Evolutionary conservation across 2,888 invertebrate genomes (phyloP), one percentile per base, ranked within the genome.

Genomic region (Acleris laterana): DNA sequence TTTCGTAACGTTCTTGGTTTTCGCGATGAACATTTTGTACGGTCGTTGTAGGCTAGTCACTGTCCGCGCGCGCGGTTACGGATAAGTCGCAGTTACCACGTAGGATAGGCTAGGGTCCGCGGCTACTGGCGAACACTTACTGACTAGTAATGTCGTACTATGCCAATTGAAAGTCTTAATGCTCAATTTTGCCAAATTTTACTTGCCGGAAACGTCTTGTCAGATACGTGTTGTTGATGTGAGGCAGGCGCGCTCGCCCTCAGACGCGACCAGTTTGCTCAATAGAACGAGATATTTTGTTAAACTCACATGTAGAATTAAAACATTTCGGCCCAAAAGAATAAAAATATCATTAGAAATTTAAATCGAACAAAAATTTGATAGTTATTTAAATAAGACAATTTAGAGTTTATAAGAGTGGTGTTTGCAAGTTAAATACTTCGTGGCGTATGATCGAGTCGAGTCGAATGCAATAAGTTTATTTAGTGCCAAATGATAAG

Each of bases 401-500:
- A 83, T 81, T 83, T 83, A 82, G 82, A 83, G 77, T 86, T 76
- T 83, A 85, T 81, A 71, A 69, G 68, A 68, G 56, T 62, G 57
- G 75, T 83, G 86, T 85, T 85, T 84, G 86, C 83, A 83, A 86
- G 81, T 85, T 82, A 84, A 82, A 84, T 84, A 87, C 78, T 84
- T 85, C 84, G 88, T 85, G 88, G 87, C 83, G 86, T 85, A 90
- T 87, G 89, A 86, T 89, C 90, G 66, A 57, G 66, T 62, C 49
- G 62, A 49, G 56, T 66, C 66, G 90, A 88, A 90, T 90, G 92
- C 91, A 91, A 92, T 93, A 93, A 90, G 90, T 92, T 92, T 91
- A 88, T 91, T 92, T 93, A 92, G 93, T 93, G 93, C 93, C 93
- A 93, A 93, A 93, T 92, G 91, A 92, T 92, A 92, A 92, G 89